Evolutionary conservation across 2,797 vertebrate genomes (phyloP).

Genomic region (Eulemur coronatus): DNA sequence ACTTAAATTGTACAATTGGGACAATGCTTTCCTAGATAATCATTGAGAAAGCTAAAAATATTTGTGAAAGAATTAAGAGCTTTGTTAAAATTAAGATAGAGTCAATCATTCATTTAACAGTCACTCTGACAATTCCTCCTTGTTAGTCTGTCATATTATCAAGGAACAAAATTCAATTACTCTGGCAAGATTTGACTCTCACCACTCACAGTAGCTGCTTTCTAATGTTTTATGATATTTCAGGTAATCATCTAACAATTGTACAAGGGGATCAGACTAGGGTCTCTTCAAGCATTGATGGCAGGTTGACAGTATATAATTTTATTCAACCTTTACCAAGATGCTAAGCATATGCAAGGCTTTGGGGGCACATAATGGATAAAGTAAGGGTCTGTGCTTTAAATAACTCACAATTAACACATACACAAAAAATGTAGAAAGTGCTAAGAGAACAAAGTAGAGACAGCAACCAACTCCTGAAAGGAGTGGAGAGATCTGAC

Average conservation of each 20-base stretch:
- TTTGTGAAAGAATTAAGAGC: conserved; percentile 46
- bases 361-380: background rate
- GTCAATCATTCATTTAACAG: background rate
- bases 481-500: background rate
- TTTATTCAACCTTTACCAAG: background rate
- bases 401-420: background rate
- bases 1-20: background rate
- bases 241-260: background rate
- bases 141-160: background rate
- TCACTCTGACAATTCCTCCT: background rate
- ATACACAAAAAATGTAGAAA: background rate
- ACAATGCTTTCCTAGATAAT: conserved; percentile 2
- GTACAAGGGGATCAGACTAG: background rate
- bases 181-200: conserved; percentile 27
- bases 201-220: background rate
- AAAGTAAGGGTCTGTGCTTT: background rate
- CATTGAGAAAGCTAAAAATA: background rate
- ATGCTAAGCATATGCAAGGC: background rate
- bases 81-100: conserved; percentile 25
- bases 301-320: background rate
- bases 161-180: conserved; percentile 44
- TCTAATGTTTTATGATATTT: background rate
- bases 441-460: background rate
- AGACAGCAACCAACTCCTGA: background rate
- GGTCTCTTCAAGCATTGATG: background rate